phyloP scores from a whole-genome alignment of 2,888 invertebrate species.

The Atethmia centrago region DNA sequence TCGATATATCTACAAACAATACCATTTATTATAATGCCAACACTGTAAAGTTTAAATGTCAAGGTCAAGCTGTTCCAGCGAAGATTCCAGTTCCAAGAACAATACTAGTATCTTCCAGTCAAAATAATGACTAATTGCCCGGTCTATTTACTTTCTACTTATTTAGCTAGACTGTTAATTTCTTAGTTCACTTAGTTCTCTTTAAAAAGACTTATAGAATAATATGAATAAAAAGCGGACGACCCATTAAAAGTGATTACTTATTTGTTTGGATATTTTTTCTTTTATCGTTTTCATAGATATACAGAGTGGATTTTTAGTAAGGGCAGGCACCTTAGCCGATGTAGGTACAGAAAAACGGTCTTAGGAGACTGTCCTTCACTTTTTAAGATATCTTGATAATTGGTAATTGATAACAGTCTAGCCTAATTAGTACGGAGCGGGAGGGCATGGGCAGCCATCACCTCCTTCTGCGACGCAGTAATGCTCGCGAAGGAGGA shows the following conservation, averaged over 20 bases:
- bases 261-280: background rate
- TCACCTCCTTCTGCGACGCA: too few species aligned
- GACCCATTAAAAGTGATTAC: too few species aligned
- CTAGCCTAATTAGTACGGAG: too few species aligned
- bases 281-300: background rate
- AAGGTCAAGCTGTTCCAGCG: background rate
- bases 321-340: too few species aligned
- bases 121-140: background rate
- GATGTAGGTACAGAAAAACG: too few species aligned
- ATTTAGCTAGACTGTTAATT: background rate
- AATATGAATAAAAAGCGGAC: background rate
- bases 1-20: too few species aligned
- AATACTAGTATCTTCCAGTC: background rate
- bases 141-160: background rate
- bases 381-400: too few species aligned
- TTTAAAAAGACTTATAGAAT: background rate
- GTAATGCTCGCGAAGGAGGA: too few species aligned
- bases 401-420: too few species aligned
- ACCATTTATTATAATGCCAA: background rate
- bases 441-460: too few species aligned
- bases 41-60: constrained; percentile 28
- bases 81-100: constrained; percentile 15
- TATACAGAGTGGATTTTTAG: too few species aligned
- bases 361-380: too few species aligned
- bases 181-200: background rate